Conservation (phyloP, 2,113 vertebrate genomes). For the Agelaius tricolor region DNA sequence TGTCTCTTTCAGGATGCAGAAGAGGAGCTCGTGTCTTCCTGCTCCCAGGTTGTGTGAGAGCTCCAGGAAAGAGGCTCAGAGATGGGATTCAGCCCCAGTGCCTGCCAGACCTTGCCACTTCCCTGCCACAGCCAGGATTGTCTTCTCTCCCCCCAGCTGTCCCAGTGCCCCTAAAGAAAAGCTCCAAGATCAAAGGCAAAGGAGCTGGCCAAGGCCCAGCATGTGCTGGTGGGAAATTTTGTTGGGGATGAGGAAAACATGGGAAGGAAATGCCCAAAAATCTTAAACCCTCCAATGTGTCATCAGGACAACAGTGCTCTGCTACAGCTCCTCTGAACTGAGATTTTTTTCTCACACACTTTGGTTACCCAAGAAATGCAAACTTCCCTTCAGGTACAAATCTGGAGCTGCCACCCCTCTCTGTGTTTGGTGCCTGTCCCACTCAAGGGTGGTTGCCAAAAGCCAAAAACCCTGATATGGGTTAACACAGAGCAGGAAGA, state of each 20-base stretch:
- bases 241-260: neutral
- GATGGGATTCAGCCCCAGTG: neutral
- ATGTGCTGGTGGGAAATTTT: neutral
- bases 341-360: rapidly evolving
- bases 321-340: neutral
- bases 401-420: neutral
- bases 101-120: neutral
- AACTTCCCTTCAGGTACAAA: neutral
- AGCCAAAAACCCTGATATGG: neutral
- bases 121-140: neutral
- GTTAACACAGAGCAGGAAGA: neutral
- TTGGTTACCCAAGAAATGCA: neutral
- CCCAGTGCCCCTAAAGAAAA: neutral
- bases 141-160: neutral
- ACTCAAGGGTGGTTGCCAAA: neutral
- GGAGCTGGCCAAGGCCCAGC: neutral
- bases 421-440: neutral
- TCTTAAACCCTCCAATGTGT: neutral
- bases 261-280: neutral
- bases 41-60: neutral
- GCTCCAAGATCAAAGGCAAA: slow-evolving; percentile 5
- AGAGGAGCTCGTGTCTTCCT: neutral
- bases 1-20: neutral
- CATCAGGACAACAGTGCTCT: neutral
- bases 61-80: neutral